Percentiles rank a stretch among this genome's conserved stretches.
Conservation (phyloP, 2,797 vertebrate species). For the Coendou prehensilis region DNA sequence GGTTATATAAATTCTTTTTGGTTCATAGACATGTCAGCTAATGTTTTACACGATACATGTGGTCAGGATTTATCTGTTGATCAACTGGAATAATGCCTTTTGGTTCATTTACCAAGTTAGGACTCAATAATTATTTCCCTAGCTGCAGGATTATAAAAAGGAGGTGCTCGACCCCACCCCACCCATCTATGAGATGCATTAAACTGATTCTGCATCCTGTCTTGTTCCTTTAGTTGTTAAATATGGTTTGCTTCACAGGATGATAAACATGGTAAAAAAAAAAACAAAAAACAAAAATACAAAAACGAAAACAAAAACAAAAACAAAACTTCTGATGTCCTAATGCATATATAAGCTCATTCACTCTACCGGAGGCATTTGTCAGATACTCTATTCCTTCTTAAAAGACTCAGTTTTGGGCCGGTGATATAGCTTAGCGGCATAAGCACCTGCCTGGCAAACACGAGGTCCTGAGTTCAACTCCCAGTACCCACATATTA, state of each 20-base stretch:
- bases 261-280: background rate
- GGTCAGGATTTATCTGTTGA: background rate
- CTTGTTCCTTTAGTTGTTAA: background rate
- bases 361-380: background rate
- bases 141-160: background rate
- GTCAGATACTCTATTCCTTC: background rate
- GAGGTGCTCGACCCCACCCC: background rate
- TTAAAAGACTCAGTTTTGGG: constrained; percentile 10
- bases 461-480: no score
- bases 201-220: background rate
- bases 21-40: background rate
- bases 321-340: background rate
- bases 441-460: no score
- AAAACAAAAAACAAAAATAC: background rate
- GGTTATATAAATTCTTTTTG: background rate
- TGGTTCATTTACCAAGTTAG: background rate
- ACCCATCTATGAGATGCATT: no score
- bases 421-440: no score
- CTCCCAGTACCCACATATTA: no score
- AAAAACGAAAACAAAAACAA: background rate
- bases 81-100: background rate
- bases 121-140: background rate
- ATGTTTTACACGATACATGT: background rate
- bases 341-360: background rate
- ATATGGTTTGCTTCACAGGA: background rate